Evolutionary conservation across 2,797 vertebrate species (phyloP), one percentile per base, ranked within the genome.

Genomic region (Gila robusta): DNA sequence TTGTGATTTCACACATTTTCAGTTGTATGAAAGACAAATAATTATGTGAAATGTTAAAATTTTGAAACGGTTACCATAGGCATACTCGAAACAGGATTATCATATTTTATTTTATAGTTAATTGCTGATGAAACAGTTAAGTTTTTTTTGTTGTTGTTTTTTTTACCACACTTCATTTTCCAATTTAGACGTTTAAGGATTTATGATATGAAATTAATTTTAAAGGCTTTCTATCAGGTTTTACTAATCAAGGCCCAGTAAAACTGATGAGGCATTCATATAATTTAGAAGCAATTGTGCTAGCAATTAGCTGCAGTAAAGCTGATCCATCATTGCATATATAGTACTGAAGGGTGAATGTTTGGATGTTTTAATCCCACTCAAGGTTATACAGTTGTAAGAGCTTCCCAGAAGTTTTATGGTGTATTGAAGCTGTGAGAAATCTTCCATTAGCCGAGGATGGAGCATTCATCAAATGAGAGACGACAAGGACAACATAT

Each of bases 381-480:
- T 87, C 86, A 83, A 83, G 73, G 73, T 87, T 83, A 64, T 72
- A 79, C 69, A 76, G 77, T 37, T 84, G 70, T 79, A 35, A 72
- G 47, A 74, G 56, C 41, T 54, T 79, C 54, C 11, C 32, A 84
- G 83, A 88, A 89, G 67, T 82, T 84, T 86, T 77, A 87, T 72
- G 52, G 66, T 72, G 79, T 86, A 85, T 80, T 85, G 66, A 87
- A 87, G 86, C 79, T 89, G 69, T 81, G 86, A 87, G 80, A 87
- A 88, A 87, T 86, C 81, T 49, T 84, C 70, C 85, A 82, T 66
- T 80, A 76, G 32, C 49, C 56, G 82, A 91, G 84, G 79, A 91
- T 87, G 82, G 84, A 79, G 62, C 86, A 89, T 89, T 88, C 76
- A 86, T 89, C 84, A 88, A 83, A 86, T 72, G 81, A 86, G 66